Conservation (phyloP, 2,888 invertebrate genomes). For the Euspilapteryx auroguttella region DNA sequence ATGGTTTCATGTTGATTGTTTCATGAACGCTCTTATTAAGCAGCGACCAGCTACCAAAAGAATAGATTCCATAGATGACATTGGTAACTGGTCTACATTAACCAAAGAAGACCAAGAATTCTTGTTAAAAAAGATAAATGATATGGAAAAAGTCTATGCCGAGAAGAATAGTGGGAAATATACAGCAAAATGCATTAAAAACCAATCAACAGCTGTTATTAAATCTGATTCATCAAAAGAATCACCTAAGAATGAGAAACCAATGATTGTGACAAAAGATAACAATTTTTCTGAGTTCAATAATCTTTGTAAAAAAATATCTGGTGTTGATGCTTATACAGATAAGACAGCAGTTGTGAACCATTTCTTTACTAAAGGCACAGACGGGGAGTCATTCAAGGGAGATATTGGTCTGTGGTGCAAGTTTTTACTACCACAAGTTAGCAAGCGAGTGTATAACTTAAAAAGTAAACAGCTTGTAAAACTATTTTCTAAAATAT, state of each 20-base stretch:
- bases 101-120: conserved; percentile 67
- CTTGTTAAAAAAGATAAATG: conserved; percentile 66
- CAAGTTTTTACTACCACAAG: conserved; percentile 79
- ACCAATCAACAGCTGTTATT: background rate
- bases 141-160: conserved; percentile 56
- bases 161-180: conserved; percentile 53
- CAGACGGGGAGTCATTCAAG: conserved; percentile 66
- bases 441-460: conserved; percentile 85
- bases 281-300: conserved; percentile 77
- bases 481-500: conserved; percentile 84
- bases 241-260: conserved; percentile 8
- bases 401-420: conserved; percentile 82
- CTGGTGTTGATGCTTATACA: conserved; percentile 76
- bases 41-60: conserved; percentile 82
- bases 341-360: conserved; percentile 78
- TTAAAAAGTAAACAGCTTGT: conserved; percentile 89
- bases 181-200: conserved; percentile 24
- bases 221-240: conserved; percentile 24
- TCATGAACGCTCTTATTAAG: conserved; percentile 77
- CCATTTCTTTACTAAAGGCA: conserved; percentile 65
- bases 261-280: conserved; percentile 48
- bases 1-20: conserved; percentile 80
- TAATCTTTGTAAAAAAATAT: conserved; percentile 75
- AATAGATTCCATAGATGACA: conserved; percentile 76
- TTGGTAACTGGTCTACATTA: conserved; percentile 75